phyloP scores from a whole-genome alignment of 2,888 invertebrate genomes.

The Xylota segnis region DNA sequence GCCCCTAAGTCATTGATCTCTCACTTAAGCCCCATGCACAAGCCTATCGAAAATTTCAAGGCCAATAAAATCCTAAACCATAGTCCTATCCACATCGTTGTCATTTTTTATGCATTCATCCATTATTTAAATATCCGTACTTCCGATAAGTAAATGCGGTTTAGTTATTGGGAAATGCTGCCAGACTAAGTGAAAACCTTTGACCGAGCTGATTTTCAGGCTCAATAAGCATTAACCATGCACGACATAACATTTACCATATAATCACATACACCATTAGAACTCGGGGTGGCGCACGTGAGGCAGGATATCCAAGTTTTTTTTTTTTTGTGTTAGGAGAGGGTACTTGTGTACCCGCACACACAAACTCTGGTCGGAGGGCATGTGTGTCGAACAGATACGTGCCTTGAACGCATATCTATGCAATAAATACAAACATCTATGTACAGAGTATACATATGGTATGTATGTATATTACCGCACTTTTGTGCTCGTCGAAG shows the following conservation, averaged over 20 bases:
- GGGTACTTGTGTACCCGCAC: neutral
- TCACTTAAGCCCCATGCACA: neutral
- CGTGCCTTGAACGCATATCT: constrained; percentile 69
- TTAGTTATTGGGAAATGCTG: constrained; percentile 58
- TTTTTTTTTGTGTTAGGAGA: constrained; percentile 8
- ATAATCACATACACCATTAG: constrained; percentile 73
- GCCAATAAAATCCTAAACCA: constrained; percentile 18
- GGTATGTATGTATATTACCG: constrained; percentile 30
- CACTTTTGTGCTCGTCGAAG: constrained; percentile 70
- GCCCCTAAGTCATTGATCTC: neutral
- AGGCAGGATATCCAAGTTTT: constrained; percentile 25
- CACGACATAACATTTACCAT: constrained; percentile 72
- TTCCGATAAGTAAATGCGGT: constrained; percentile 58
- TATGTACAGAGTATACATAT: constrained; percentile 5
- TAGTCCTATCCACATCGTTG: neutral
- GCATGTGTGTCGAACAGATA: constrained; percentile 49
- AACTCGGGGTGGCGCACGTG: constrained; percentile 49
- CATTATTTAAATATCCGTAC: constrained; percentile 29
- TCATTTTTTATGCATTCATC: constrained; percentile 15
- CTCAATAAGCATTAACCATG: constrained; percentile 74
- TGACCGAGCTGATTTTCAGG: constrained; percentile 75
- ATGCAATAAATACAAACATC: constrained; percentile 49
- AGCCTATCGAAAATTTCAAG: constrained; percentile 11
- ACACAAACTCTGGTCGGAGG: constrained; percentile 26
- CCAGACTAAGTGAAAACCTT: constrained; percentile 57